Evolutionary conservation across 1,140 invertebrate genomes (phyloP).

Genomic region (Spodoptera litura): DNA sequence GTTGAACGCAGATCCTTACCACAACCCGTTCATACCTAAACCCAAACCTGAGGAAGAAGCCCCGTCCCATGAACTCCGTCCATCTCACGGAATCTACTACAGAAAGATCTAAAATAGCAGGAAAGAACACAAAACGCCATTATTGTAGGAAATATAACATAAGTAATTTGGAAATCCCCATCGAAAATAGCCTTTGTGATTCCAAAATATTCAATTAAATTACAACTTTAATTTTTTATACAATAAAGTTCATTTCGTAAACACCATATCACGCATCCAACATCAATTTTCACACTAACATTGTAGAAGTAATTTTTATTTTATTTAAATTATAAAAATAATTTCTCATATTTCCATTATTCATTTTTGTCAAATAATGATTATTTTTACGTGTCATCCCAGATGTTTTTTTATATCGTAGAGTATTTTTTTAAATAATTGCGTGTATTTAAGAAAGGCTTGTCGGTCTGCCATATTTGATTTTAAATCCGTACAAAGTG

Average conservation of each 20-base stretch:
- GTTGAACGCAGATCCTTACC: constrained; percentile 91
- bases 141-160: constrained; percentile 23
- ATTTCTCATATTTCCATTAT: too few relatives aligned
- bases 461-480: too few relatives aligned
- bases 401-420: too few relatives aligned
- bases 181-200: not conserved
- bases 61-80: constrained; percentile 29
- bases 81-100: constrained; percentile 37
- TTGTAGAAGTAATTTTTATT: constrained; percentile 29
- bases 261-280: not conserved
- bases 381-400: too few relatives aligned
- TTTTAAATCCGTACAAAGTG: too few relatives aligned
- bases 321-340: not conserved
- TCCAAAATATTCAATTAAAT: not conserved
- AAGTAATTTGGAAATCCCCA: constrained; percentile 18
- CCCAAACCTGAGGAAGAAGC: constrained; percentile 87
- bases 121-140: constrained; percentile 21
- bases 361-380: too few relatives aligned
- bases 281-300: constrained; percentile 5
- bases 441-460: too few relatives aligned
- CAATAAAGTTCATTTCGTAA: not conserved
- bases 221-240: not conserved
- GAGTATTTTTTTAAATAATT: too few relatives aligned
- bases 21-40: constrained; percentile 92
- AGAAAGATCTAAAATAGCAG: constrained; percentile 35